Conservation (phyloP, 2,797 vertebrate genomes). For the Leptoclinus maculatus region DNA sequence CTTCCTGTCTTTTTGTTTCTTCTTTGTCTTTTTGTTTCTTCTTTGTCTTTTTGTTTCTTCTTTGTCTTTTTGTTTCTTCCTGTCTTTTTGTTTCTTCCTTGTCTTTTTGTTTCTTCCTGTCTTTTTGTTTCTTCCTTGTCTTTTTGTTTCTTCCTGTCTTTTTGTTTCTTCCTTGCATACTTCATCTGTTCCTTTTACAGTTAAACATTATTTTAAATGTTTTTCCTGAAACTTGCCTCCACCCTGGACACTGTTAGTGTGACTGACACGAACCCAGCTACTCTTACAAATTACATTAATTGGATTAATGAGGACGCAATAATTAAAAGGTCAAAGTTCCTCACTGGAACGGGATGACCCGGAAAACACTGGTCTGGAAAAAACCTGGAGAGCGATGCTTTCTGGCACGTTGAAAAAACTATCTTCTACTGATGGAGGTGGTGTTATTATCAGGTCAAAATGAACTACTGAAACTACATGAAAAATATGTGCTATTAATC, state of each 20-base stretch:
- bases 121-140: no score
- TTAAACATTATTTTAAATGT: no score
- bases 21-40: no score
- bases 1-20: no score
- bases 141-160: no score
- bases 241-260: slow-evolving; percentile 13
- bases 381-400: slow-evolving; percentile 5
- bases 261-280: slow-evolving; percentile 19
- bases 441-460: background rate
- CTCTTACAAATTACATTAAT: slow-evolving; percentile 37
- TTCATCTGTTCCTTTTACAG: background rate
- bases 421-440: background rate
- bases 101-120: no score
- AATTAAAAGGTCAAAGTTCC: slow-evolving; percentile 55
- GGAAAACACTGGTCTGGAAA: background rate
- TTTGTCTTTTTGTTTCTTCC: no score
- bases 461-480: background rate
- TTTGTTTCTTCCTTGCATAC: background rate
- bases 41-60: no score
- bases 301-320: slow-evolving; percentile 36
- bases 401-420: background rate
- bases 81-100: no score
- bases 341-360: slow-evolving; percentile 17
- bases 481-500: background rate
- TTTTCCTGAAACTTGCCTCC: background rate